Conservation (phyloP, 2,113 vertebrate species). For the Perccottus glenii region DNA sequence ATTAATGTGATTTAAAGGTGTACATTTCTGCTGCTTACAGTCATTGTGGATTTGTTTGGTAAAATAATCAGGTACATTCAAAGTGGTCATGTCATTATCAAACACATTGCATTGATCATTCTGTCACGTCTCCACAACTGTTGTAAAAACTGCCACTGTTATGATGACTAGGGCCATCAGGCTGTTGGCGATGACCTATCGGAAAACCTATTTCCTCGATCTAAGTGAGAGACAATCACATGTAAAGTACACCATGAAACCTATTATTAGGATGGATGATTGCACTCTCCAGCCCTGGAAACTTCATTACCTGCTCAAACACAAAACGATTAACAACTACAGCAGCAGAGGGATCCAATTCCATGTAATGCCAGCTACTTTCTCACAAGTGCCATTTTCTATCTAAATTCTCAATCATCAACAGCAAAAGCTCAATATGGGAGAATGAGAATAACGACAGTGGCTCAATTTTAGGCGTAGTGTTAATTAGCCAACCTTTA, state of each 20-base stretch:
- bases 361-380: slow-evolving; percentile 28
- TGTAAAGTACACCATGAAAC: slow-evolving; percentile 44
- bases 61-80: neutral
- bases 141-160: neutral
- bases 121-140: slow-evolving; percentile 2
- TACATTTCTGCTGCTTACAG: neutral
- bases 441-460: slow-evolving; percentile 34
- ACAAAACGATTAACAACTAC: slow-evolving; percentile 38
- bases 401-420: slow-evolving; percentile 17
- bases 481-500: slow-evolving; percentile 55
- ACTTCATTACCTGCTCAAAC: slow-evolving; percentile 57
- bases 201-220: slow-evolving; percentile 41
- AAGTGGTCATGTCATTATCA: slow-evolving; percentile 5
- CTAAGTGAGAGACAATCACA: slow-evolving; percentile 52
- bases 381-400: slow-evolving; percentile 30
- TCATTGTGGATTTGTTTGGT: neutral
- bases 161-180: neutral
- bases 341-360: slow-evolving; percentile 11
- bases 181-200: slow-evolving; percentile 41
- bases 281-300: slow-evolving; percentile 21
- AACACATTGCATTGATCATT: slow-evolving; percentile 12
- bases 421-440: slow-evolving; percentile 23
- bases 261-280: slow-evolving; percentile 49
- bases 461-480: slow-evolving; percentile 29
- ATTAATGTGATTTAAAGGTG: neutral